Conservation (phyloP, 1,140 invertebrate genomes). For the Psix sp. region DNA sequence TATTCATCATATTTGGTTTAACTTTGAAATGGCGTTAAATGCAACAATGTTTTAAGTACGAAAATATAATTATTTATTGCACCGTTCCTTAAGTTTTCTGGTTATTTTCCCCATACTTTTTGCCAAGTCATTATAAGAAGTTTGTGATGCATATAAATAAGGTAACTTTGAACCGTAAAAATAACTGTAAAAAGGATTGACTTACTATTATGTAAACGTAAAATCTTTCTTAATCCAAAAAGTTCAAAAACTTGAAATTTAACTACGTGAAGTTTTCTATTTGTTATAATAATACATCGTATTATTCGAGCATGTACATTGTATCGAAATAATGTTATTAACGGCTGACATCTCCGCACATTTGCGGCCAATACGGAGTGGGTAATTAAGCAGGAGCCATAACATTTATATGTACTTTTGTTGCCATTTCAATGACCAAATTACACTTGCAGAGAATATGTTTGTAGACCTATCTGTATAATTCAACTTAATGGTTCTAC, state of each 20-base stretch:
- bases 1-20: no score
- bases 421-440: constrained; percentile 51
- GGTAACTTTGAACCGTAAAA: no score
- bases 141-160: no score
- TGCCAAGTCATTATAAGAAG: no score
- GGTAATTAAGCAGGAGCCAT: constrained; percentile 58
- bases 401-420: constrained; percentile 61
- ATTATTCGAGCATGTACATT: constrained; percentile 31
- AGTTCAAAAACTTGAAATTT: not conserved
- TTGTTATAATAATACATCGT: constrained; percentile 1
- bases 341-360: constrained; percentile 50
- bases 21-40: no score
- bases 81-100: no score
- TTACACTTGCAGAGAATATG: constrained; percentile 37
- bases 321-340: constrained; percentile 62
- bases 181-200: no score
- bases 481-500: constrained; percentile 59
- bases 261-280: constrained; percentile 6
- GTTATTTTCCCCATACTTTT: no score
- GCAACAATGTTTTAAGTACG: no score
- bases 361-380: constrained; percentile 57
- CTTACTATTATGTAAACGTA: no score
- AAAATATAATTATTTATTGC: no score
- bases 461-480: constrained; percentile 54
- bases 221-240: no score